Evolutionary conservation across 2,888 invertebrate genomes (phyloP).

Genomic region (Anoncus sp.): DNA sequence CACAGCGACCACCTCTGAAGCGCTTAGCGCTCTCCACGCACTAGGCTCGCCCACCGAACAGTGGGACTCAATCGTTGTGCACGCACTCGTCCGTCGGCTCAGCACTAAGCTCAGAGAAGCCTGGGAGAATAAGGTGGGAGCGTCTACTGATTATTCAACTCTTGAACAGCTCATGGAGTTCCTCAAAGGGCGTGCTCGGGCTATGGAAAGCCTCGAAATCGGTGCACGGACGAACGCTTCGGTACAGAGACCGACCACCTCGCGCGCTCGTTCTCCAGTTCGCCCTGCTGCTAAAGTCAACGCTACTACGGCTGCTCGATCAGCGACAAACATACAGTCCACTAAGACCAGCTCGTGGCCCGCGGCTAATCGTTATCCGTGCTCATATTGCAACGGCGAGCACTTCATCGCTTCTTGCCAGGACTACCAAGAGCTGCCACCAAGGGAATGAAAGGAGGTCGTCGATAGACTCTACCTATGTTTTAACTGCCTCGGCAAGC

Average conservation of each 20-base stretch:
- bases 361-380: not conserved
- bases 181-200: conserved; percentile 25
- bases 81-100: not conserved
- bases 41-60: not conserved
- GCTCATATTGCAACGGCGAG: conserved; percentile 10
- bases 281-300: not conserved
- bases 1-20: not conserved
- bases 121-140: conserved; percentile 35
- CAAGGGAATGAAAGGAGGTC: not conserved
- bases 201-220: conserved; percentile 11
- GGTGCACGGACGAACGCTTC: too few relatives aligned
- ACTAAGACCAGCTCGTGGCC: not conserved
- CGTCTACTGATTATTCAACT: not conserved
- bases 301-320: not conserved
- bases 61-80: not conserved
- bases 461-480: not conserved
- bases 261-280: too few relatives aligned
- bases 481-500: conserved; percentile 1
- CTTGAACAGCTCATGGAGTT: not conserved
- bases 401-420: conserved; percentile 16
- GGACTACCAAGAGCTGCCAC: not conserved
- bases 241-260: too few relatives aligned
- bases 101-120: conserved; percentile 1
- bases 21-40: conserved; percentile 18
- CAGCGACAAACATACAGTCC: not conserved